Base-by-base conservation (phyloP, 2,797 vertebrate species). In the Chaetodon trifasciatus region DNA sequence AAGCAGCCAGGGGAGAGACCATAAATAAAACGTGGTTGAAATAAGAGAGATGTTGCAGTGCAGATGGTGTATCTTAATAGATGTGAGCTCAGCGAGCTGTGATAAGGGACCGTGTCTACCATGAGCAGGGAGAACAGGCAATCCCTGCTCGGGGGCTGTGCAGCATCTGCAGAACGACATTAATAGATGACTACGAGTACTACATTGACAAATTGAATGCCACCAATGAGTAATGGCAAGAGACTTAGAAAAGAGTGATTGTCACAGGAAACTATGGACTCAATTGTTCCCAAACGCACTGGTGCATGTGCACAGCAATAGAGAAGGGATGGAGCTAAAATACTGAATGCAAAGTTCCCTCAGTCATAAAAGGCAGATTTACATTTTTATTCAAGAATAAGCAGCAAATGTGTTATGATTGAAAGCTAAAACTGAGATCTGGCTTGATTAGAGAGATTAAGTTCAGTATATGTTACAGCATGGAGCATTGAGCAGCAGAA, bases 201-300 rank as follows among this genome's bases (percentile, higher is more conserved):
- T 56, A 86, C 16, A 5, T 53, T 90, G 90, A 93, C 87, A 92
- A 91, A 93, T 91, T 89, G 82, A 89, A 91, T 88, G 91, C 82
- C 88, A 91, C 83, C 68, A 32, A 90, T 94, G 91, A 95, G 79
- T 91, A 90, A 94, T 90, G 84, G 75, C 72, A 74, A 66, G 69
- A 83, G 76, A 84, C 60, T 66, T 75, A 64, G 68, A 67, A 80
- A 78, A 87, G 28, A 76, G 73, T 74, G 60, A 77, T 21, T 86
- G 86, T 83, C 61, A 88, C 71, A 83, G 56, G 58, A 78, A 87
- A 74, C 64, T 55, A 74, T 19, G 39, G 44, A 79, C 69, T 79
- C 77, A 68, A 70, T 76, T 81, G 80, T 87, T 86, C 58, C 86
- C 72, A 82, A 93, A 90, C 62, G 77, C 87, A 71, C 28, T 83